Conservation (phyloP, 2,888 invertebrate species). For the Cephus spinipes region DNA sequence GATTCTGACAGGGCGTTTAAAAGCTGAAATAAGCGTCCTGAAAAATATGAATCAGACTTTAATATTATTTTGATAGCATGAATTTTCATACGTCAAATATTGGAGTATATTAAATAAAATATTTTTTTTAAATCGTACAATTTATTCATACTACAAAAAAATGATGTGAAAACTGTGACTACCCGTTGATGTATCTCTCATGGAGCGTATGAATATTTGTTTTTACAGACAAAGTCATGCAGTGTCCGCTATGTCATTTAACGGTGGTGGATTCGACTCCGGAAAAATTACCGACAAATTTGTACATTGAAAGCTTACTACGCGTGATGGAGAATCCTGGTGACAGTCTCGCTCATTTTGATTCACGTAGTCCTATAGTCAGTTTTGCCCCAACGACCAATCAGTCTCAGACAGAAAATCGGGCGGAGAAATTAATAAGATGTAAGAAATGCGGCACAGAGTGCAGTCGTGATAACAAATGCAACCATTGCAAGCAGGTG, state of each 20-base stretch:
- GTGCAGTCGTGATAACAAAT: constrained; percentile 59
- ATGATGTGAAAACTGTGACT: not conserved
- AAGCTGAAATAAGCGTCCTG: not conserved
- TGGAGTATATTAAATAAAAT: not conserved
- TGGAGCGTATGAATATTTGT: not conserved
- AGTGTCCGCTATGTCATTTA: constrained; percentile 74
- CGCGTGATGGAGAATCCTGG: constrained; percentile 65
- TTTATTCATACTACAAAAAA: not conserved
- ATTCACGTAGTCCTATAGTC: constrained; percentile 29
- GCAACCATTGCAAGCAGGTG: constrained; percentile 75
- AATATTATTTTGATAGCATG: not conserved
- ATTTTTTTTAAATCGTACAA: no score
- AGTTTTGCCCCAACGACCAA: constrained; percentile 37
- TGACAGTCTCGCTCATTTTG: constrained; percentile 29
- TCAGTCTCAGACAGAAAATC: constrained; percentile 63
- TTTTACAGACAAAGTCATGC: constrained; percentile 35
- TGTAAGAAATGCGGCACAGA: constrained; percentile 64
- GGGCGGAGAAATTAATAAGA: constrained; percentile 48
- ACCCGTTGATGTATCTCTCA: not conserved
- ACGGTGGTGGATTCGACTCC: constrained; percentile 68
- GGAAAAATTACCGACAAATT: constrained; percentile 74
- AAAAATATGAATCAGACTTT: not conserved
- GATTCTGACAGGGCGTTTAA: not conserved
- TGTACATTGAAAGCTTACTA: constrained; percentile 75
- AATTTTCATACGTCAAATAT: not conserved